Base-by-base conservation (phyloP, 2,888 invertebrate genomes). In the Eutolmus rufibarbis region DNA sequence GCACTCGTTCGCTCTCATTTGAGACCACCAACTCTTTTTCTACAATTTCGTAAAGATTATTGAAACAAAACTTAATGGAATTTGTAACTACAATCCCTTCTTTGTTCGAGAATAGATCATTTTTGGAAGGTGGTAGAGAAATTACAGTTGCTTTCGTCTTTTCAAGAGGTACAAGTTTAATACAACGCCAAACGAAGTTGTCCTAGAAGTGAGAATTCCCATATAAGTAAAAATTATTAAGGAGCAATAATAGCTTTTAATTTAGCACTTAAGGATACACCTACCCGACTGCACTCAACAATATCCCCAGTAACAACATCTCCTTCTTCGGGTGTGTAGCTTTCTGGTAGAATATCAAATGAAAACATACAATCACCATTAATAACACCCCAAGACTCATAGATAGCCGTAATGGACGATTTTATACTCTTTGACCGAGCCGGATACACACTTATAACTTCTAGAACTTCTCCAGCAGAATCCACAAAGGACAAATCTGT, bases 261-360 rank as follows among this genome's bases (percentile, higher is more conserved):
- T 7, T 4, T 76, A 43, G 16, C 5, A 31, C 14, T 31, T 37
- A 40, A 12, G 9, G 14, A 23, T 34, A 2, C 28, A 89, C 90
- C 86, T 88, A 92, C 92, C 88, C 90, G 95, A 89, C 95, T 94
- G 91, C 96, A 96, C 92, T 97, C 97, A 89, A 97, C 95, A 1
- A 95, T 94, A 91, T 96, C 95, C 5, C 94, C 94, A 87, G 94
- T 91, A 3, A 96, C 96, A 91, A 94, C 93, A 90, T 95, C 95
- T 14, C 95, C 95, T 84, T 94, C 90, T 66, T 92, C 91, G 0
- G 96, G 95, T 51, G 93, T 90, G 88, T 94, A 93, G 0, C 94
- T 94, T 86, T 92, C 91, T 8, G 94, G 92, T 84, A 96, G 91
- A 57, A 93, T 92, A 76, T 94, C 93, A 89, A 93, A 94, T 46